Evolutionary conservation across 2,888 invertebrate species (phyloP), one percentile per base, ranked within the genome.

Genomic region (Sarcophaga variegata): DNA sequence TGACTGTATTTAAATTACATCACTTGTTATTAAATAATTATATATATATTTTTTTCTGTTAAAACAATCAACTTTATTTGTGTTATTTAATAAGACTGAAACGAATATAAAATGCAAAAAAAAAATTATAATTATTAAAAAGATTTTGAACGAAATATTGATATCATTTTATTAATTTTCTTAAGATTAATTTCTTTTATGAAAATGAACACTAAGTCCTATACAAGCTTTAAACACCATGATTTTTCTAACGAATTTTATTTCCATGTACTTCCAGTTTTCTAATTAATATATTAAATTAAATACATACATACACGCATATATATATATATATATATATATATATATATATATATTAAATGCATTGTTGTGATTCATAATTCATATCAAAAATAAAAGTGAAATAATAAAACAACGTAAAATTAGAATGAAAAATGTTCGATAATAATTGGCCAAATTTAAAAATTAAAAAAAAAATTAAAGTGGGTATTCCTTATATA

Each of bases 31-130:
- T 8, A 37, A 37, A 37, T 37, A 37, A 37, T 37, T 37, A 1
- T 37, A 54, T 37, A 76, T 76, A 54, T 37, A 76, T 76, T 59
- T 71, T 72, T 0, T 62, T 74, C n/a, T 66, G 47, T 63, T 54
- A 62, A 25, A 70, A 75, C 63, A 45, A 27, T 47, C 62, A 67
- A 77, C 17, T 54, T 3, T 76, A 67, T 75, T 79, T 85, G 22
- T 80, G 85, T 87, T 87, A 62, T 81, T 83, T 69, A 83, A 82
- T 74, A 87, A 87, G 84, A 85, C 87, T 86, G 86, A 86, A 81
- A 77, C 27, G 76, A 49, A 67, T 22, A 62, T 67, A 49, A 49
- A 49, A 49, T 14, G 11, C 14, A 54, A 54, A 54, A 54, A 14
- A 49, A 54, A 54, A 17, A 54, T 54, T 17, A 54, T 54, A 17